These are phyloP conservation scores for Drosophila biarmipes DNA, from an alignment of 1,140 invertebrate genomes.

Conservation along the genomic window DNA sequence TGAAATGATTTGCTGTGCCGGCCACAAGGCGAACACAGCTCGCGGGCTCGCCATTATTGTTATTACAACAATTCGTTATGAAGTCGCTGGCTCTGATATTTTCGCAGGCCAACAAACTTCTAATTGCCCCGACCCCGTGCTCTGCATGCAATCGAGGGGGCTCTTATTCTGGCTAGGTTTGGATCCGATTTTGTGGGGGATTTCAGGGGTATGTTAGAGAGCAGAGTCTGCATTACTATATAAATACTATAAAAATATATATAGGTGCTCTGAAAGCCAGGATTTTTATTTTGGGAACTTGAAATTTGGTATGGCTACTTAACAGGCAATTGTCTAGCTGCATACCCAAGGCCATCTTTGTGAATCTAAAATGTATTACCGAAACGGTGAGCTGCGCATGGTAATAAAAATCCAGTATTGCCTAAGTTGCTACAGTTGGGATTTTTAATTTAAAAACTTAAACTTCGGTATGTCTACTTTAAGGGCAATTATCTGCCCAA, in stretches of 20 bases:
- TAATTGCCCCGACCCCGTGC: conserved; percentile 56
- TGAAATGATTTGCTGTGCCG: conserved; percentile 73
- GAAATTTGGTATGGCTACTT: too few relatives aligned
- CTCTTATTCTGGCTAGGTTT: conserved; percentile 10
- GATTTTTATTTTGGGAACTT: too few relatives aligned
- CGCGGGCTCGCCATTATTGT: conserved; percentile 48
- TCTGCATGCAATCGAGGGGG: conserved; percentile 55
- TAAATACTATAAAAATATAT: too few relatives aligned
- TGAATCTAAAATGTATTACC: too few relatives aligned
- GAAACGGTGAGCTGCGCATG: too few relatives aligned
- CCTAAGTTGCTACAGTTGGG: too few relatives aligned
- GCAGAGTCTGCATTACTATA: background rate
- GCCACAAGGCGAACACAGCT: conserved; percentile 60
- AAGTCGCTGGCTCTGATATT: conserved; percentile 27
- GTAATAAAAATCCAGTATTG: too few relatives aligned
- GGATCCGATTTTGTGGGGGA: conserved; percentile 1
- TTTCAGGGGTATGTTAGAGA: background rate
- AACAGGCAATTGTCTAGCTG: too few relatives aligned
- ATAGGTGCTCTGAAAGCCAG: too few relatives aligned
- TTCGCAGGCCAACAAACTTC: conserved; percentile 75
- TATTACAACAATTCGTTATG: conserved; percentile 72
- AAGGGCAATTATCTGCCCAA: background rate
- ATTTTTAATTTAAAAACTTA: background rate
- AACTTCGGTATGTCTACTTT: background rate
- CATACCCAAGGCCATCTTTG: too few relatives aligned